Base-by-base conservation (phyloP, 2,888 invertebrate genomes). In the Muscina levida region DNA sequence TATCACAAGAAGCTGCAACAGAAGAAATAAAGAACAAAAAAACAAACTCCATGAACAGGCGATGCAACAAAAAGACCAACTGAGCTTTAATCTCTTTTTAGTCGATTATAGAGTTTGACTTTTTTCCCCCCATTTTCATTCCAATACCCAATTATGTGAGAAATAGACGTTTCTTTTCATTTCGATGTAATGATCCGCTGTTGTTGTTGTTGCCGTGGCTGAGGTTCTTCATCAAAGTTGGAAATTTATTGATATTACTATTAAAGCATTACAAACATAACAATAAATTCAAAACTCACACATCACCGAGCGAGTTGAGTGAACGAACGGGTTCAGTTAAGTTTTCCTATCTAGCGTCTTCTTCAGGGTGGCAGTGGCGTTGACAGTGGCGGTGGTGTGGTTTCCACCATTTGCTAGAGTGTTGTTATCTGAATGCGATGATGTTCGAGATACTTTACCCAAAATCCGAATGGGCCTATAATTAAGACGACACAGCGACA, bases 161-260 rank as follows among this genome's bases (percentile, higher is more conserved):
- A 82, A 66, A 68, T 56, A 44, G 59, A 46, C 37, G 22, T 15
- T 68, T 62, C 42, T 42, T 42, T 22, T 62, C 24, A 39, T 42
- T 62, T 4, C 31, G 8, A 8, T 31, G 3, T 8, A 8, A 24
- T 51, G n/a, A n/a, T 15, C 15, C 37, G 22, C n/a, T 59, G 37
- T 39, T 42, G 6, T 42, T 62, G 22, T 46, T 56, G 37, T 57
- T 57, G 73, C 67, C 56, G 17, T 42, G 39, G 42, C 39, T 31
- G 13, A 10, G 62, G 62, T 62, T 62, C 62, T 62, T 22, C 62
- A 62, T 62, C 62, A 68, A 65, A 39, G 26, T 66, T 17, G 39
- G 56, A 78, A 80, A 82, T 82, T 82, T 83, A 83, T 79, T 77
- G 80, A 80, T 77, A 80, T 78, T 72, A 72, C 74, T 67, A 80